phyloP scores from a whole-genome alignment of 2,888 invertebrate genomes.

The Oxyteleia sp. region DNA sequence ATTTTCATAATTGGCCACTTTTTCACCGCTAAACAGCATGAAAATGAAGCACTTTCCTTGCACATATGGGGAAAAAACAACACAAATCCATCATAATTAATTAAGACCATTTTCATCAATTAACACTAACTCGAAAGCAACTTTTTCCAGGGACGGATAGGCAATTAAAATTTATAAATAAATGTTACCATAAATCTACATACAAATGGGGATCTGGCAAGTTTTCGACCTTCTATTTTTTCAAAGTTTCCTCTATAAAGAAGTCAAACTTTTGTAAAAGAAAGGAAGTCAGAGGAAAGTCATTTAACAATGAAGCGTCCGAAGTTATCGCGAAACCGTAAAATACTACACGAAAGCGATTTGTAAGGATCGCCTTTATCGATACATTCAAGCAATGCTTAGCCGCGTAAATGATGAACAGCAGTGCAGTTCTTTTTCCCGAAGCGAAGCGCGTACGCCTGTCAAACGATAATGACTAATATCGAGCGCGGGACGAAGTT shows the following conservation, averaged over 20 bases:
- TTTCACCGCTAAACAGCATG: too few species aligned
- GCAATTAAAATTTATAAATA: conserved; percentile 52
- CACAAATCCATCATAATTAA: not conserved
- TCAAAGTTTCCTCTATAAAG: conserved; percentile 38
- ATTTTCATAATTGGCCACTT: too few species aligned
- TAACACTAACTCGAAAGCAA: not conserved
- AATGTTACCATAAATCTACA: conserved; percentile 55
- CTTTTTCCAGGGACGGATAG: not conserved
- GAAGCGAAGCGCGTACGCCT: not conserved
- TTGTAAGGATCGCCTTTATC: conserved; percentile 29
- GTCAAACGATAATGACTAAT: not conserved
- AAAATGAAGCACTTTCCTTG: too few species aligned
- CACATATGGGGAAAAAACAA: too few species aligned
- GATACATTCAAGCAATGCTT: not conserved
- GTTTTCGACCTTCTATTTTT: conserved; percentile 22
- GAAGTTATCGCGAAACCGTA: conserved; percentile 41
- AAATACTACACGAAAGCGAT: conserved; percentile 39
- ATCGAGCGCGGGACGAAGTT: not conserved
- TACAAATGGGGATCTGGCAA: conserved; percentile 41
- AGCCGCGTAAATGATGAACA: not conserved
- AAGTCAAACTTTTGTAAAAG: conserved; percentile 48
- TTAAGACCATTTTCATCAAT: conserved; percentile 3
- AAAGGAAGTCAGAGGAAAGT: conserved; percentile 38
- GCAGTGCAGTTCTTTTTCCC: not conserved
- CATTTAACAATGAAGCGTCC: conserved; percentile 53